phyloP scores from a whole-genome alignment of 2,888 invertebrate species.

The Dendrolimus pini region DNA sequence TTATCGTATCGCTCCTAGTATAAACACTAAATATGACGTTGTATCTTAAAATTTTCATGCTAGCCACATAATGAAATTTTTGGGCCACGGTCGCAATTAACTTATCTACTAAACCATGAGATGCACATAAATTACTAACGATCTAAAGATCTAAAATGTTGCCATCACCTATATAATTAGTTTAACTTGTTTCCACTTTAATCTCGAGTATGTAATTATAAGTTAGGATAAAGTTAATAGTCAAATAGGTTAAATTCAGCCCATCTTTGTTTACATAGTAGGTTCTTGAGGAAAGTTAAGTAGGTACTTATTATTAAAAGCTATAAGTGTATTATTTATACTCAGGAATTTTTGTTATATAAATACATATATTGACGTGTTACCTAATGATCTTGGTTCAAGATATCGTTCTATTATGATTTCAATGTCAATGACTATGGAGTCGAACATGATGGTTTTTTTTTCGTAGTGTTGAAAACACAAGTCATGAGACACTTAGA shows the following conservation, averaged over 20 bases:
- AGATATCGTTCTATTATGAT: conserved; percentile 33
- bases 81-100: conserved; percentile 36
- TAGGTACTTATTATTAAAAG: not conserved
- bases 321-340: not conserved
- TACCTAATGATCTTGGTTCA: conserved; percentile 12
- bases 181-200: not conserved
- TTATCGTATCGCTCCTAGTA: conserved; percentile 5
- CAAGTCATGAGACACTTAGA: conserved; percentile 16
- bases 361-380: not conserved
- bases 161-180: not conserved
- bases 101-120: conserved; percentile 36
- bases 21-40: not conserved
- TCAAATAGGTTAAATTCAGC: too few relatives aligned
- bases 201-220: not conserved
- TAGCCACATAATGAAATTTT: conserved; percentile 9
- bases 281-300: too few relatives aligned
- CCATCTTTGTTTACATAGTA: too few relatives aligned
- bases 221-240: too few relatives aligned
- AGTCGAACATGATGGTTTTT: conserved; percentile 28
- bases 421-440: conserved; percentile 40
- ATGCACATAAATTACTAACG: conserved; percentile 36
- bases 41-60: not conserved
- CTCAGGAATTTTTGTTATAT: not conserved
- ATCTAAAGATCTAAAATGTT: conserved; percentile 15
- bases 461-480: conserved; percentile 16